Conservation (phyloP, 2,888 invertebrate genomes). For the Campaea margaritaria region DNA sequence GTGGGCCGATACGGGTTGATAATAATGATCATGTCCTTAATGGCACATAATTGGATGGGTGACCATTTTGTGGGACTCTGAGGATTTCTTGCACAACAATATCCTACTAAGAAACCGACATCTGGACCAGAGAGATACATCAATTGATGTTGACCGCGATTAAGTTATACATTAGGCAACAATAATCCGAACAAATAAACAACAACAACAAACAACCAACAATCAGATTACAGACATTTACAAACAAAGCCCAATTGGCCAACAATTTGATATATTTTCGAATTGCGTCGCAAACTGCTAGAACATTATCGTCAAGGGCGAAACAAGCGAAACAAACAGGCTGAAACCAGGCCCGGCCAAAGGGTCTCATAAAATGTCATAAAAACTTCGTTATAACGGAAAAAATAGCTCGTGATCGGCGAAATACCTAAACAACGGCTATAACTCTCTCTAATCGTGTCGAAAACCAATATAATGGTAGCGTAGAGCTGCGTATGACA, state of each 20-base stretch:
- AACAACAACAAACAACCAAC: slow-evolving; percentile 6
- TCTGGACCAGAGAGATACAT: too few species aligned
- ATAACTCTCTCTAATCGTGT: slow-evolving; percentile 36
- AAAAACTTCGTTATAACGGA: slow-evolving; percentile 38
- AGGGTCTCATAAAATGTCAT: slow-evolving; percentile 35
- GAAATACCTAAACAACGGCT: slow-evolving; percentile 32
- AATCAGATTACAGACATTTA: slow-evolving; percentile 2
- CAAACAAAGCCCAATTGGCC: slow-evolving; percentile 23
- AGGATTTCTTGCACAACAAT: too few species aligned
- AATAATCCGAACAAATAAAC: slow-evolving; percentile 3
- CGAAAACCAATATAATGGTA: slow-evolving; percentile 21
- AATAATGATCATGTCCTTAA: too few species aligned
- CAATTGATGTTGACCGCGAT: background rate
- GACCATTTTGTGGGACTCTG: too few species aligned
- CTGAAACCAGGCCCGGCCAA: slow-evolving; percentile 26
- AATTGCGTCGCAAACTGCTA: slow-evolving; percentile 24
- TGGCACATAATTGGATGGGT: too few species aligned
- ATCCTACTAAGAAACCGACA: background rate
- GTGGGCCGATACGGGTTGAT: too few species aligned
- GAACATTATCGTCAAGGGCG: slow-evolving; percentile 30
- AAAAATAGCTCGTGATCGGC: slow-evolving; percentile 35
- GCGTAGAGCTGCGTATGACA: slow-evolving; percentile 19
- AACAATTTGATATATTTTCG: slow-evolving; percentile 18
- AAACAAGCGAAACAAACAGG: slow-evolving; percentile 28
- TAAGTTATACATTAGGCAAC: background rate